Base-by-base conservation (phyloP, 2,888 invertebrate genomes). In the Dryadula phaetusa region DNA sequence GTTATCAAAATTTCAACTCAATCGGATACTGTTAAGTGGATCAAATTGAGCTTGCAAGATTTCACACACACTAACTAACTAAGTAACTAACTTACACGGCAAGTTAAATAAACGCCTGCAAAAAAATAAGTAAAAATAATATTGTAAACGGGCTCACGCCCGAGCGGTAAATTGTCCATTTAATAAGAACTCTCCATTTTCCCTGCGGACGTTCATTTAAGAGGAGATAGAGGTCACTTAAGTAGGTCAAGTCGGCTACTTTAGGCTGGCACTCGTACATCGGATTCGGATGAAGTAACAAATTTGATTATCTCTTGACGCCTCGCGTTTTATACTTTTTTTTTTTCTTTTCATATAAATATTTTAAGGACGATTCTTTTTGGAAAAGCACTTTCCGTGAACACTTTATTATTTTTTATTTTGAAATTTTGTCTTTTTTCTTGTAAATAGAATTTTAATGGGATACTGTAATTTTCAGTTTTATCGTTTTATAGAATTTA, bases 291-390 rank as follows among this genome's bases (percentile, higher is more conserved):
- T 56, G 56, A 56, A 56, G 40, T 56, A 56, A 56, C 56, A 56
- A 56, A 56, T 40, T 56, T 56, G 56, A 56, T 56, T 56, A 56
- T 56, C 56, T 56, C 56, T 56, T 56, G 40, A 40, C 56, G 56
- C 56, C 40, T 56, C 22, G 8, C 16, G 22, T 40, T 56, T 40
- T 54, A 12, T 40, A 56, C 22, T 20, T 54, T 54, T 37, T 40
- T 22, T 46, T 32, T 7, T 37, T 28, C 32, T 16, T n/a, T 52
- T 28, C 28, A n/a, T 28, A 52, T 52, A 52, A 56, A 56, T 56
- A 56, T 56, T 40, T 56, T 56, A 56, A 56, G 40, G 37, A 5
- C 7, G 32, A 18, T 14, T 22, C n/a, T 37, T 56, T 49, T 52
- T 52, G 32, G 16, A 10, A 52, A 28, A 28, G 52, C 16, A 18